Base-by-base conservation (phyloP, 1,140 invertebrate genomes). In the Diorhabda carinulata region DNA sequence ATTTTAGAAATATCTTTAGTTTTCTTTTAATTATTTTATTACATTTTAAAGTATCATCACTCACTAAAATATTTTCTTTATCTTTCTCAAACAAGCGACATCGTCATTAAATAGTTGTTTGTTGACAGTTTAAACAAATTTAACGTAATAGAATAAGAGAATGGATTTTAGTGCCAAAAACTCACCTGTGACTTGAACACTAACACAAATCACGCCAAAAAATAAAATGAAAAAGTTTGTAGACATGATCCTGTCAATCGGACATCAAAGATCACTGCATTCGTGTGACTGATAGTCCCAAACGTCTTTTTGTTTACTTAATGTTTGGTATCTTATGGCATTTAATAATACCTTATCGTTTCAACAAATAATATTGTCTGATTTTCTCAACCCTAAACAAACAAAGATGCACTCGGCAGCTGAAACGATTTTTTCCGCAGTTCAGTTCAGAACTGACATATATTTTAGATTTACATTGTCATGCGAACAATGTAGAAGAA, bases 291-390 rank as follows among this genome's bases (percentile, higher is more conserved):
- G 45, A 52, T 4, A 52, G 47, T 4, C 6, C 47, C 47, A 52
- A 52, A 52, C 47, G 47, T 52, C 47, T 52, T 52, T 8, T 8
- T 52, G 47, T 52, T 52, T 52, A 52, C 47, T 52, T 3, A 6
- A 52, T 8, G 2, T n/a, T 52, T 52, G 2, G 47, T 52, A 52
- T 52, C 47, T 52, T 52, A 52, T 6, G 47, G 47, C 47, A 52
- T 52, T 52, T 52, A 52, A n/a, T 52, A 52, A 4, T 52, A n/a
- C 47, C 6, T 52, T 52, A 52, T 52, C 47, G 47, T 52, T 52
- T 52, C n/a, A 52, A 52, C 47, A 52, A 52, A 52, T 52, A 52
- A 8, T 52, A 52, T 52, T 52, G 47, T 52, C 47, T 52, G 47
- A 52, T 52, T 52, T 52, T 52, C 47, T 52, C 47, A 52, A 52